A percentile compares a stretch with the other conserved stretches of the same genome.
Evolutionary conservation across 2,113 vertebrate genomes (phyloP).

Genomic region (Syngnathus typhle): DNA sequence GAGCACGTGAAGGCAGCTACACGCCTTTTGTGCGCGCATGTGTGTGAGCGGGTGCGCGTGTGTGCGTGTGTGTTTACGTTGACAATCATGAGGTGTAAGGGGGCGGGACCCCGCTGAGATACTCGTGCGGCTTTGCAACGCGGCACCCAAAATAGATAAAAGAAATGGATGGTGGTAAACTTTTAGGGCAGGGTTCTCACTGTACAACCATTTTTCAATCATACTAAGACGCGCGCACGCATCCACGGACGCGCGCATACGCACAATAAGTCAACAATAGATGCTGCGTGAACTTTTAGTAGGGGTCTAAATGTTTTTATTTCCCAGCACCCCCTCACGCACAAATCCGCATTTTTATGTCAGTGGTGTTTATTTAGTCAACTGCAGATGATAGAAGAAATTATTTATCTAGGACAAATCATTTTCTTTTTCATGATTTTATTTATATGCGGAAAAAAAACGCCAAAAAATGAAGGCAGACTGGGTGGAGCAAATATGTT

Average conservation of each 20-base stretch:
- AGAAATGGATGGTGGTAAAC: neutral
- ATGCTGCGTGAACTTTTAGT: neutral
- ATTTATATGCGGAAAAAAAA: neutral
- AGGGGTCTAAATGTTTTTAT: neutral
- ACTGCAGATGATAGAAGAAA: neutral
- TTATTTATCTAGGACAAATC: neutral
- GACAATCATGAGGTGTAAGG: conserved; percentile 52
- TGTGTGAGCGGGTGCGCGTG: conserved; percentile 41
- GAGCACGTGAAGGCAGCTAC: conserved; percentile 12
- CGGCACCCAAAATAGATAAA: neutral
- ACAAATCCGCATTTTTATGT: neutral
- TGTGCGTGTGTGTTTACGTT: conserved; percentile 65
- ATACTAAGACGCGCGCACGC: neutral
- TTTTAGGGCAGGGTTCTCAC: neutral
- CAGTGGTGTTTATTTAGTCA: neutral
- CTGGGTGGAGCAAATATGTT: neutral
- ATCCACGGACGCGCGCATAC: neutral
- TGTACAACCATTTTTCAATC: neutral
- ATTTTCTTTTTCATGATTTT: neutral
- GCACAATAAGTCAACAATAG: neutral
- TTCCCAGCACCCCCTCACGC: too few species aligned
- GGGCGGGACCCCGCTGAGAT: conserved; percentile 37
- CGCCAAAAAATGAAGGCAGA: neutral
- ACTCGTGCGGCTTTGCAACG: conserved; percentile 20
- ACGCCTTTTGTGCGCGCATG: conserved; percentile 34